Evolutionary conservation across 2,797 vertebrate species (phyloP).

Genomic region (Xiphorhynchus erythropygius): DNA sequence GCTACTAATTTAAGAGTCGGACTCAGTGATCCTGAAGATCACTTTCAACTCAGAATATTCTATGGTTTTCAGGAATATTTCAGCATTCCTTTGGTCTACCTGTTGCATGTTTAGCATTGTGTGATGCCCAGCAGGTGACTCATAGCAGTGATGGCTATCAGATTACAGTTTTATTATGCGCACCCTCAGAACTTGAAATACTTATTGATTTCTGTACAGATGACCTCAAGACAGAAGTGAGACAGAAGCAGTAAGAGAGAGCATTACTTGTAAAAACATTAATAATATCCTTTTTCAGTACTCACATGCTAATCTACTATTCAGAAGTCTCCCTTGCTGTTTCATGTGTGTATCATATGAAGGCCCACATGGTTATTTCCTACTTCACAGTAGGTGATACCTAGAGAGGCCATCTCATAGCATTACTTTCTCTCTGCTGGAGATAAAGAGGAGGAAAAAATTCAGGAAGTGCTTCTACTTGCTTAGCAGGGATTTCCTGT

Average conservation of each 20-base stretch:
- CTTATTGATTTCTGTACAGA: neutral
- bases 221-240: neutral
- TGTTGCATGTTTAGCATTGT: neutral
- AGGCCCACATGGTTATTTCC: neutral
- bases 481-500: neutral
- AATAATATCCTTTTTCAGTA: neutral
- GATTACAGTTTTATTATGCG: neutral
- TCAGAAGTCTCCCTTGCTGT: neutral
- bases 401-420: neutral
- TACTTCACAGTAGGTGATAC: neutral
- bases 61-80: neutral
- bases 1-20: neutral
- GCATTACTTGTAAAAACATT: neutral
- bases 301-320: fast-evolving
- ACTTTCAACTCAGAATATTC: neutral
- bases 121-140: neutral
- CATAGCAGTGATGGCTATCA: neutral
- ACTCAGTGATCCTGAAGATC: neutral
- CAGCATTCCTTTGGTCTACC: neutral
- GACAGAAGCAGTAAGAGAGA: neutral
- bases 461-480: neutral
- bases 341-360: neutral
- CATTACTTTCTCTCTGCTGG: neutral
- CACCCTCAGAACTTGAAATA: neutral
- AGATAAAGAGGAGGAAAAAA: neutral